These are phyloP conservation scores for Campoplex capitator DNA, from an alignment of 2,888 invertebrate genomes.

Conservation along the genomic window DNA sequence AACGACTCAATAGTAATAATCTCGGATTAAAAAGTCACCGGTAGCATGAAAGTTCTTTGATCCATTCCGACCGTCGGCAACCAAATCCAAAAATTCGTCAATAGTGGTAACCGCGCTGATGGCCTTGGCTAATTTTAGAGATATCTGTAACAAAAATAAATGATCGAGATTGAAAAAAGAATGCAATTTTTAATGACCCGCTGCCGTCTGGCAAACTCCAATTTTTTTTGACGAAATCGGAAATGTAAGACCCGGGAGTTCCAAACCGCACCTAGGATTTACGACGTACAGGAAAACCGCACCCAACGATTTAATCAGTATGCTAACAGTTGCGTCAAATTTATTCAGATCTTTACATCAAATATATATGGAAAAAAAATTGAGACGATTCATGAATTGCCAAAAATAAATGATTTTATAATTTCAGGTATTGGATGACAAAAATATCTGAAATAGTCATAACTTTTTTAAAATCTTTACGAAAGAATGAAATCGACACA, in stretches of 20 bases:
- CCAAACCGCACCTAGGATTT: slow-evolving; percentile 50
- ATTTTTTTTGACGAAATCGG: slow-evolving; percentile 35
- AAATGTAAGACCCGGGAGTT: slow-evolving; percentile 42
- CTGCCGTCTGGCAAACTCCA: background rate
- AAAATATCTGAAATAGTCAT: no score
- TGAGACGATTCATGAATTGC: background rate
- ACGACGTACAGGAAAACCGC: slow-evolving; percentile 49
- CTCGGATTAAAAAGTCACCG: slow-evolving; percentile 63
- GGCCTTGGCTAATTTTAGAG: slow-evolving; percentile 68
- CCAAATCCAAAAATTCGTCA: slow-evolving; percentile 74
- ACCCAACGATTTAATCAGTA: background rate
- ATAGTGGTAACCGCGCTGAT: slow-evolving; percentile 69
- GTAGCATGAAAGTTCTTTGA: slow-evolving; percentile 28
- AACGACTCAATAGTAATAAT: background rate
- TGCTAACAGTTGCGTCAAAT: background rate
- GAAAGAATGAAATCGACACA: background rate
- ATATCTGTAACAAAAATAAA: slow-evolving; percentile 69
- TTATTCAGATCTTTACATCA: background rate
- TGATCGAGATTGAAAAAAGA: background rate
- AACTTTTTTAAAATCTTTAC: background rate
- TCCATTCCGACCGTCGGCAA: slow-evolving; percentile 68
- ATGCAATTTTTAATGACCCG: background rate
- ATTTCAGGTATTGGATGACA: no score
- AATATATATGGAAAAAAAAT: background rate
- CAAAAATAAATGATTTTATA: background rate